Conservation (phyloP, 2,797 vertebrate species). For the Chaenodraco wilsoni region DNA sequence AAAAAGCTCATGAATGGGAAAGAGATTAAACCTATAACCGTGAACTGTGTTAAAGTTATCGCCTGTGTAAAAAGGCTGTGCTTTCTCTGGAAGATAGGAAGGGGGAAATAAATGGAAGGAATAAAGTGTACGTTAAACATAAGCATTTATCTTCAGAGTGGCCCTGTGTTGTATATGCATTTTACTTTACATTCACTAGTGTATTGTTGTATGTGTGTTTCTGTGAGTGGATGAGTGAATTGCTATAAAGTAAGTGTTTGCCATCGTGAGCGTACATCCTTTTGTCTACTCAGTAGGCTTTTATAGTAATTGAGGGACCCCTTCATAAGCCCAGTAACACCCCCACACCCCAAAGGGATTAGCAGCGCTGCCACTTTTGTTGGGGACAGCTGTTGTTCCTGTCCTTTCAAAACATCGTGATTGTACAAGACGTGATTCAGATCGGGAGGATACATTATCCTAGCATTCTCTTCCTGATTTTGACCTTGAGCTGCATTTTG, state of each 20-base stretch:
- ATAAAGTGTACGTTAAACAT: background rate
- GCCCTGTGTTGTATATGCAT: background rate
- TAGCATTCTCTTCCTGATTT: constrained; percentile 38
- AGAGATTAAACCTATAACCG: constrained; percentile 10
- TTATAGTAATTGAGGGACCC: constrained; percentile 78
- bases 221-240: background rate
- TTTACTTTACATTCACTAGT: background rate
- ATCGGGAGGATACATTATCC: constrained; percentile 30
- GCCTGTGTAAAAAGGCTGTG: constrained; percentile 1
- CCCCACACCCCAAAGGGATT: constrained; percentile 66
- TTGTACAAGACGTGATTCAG: constrained; percentile 22
- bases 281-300: constrained; percentile 76
- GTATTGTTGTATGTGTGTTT: background rate
- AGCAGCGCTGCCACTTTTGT: constrained; percentile 56
- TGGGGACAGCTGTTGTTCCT: constrained; percentile 55
- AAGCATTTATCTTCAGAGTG: background rate
- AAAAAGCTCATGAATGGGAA: constrained; percentile 1
- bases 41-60: constrained; percentile 33
- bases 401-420: constrained; percentile 20
- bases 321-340: constrained; percentile 55
- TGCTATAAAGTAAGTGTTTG: constrained; percentile 59
- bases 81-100: background rate
- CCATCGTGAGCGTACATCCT: constrained; percentile 62
- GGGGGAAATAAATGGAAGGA: background rate
- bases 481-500: constrained; percentile 53